Evolutionary conservation across 2,113 vertebrate genomes (phyloP).

Genomic region (Syngnathus floridae): DNA sequence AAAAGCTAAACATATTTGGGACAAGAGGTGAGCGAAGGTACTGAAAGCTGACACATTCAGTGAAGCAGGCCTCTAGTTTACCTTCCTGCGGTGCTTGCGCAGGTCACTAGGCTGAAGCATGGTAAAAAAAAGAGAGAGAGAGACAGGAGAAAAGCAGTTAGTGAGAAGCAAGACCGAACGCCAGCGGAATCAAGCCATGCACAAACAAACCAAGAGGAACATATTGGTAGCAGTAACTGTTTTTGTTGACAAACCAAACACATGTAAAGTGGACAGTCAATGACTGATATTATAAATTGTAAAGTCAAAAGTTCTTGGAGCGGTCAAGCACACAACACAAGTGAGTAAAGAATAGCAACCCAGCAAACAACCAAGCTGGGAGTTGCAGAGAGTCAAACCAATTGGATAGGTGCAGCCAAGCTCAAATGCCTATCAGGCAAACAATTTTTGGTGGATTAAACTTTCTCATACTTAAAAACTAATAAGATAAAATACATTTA

Average conservation of each 20-base stretch:
- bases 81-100: slow-evolving; percentile 98
- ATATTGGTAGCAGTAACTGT: background rate
- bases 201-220: slow-evolving; percentile 10
- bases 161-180: slow-evolving; percentile 32
- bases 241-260: slow-evolving; percentile 1
- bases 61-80: slow-evolving; percentile 64
- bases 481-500: background rate
- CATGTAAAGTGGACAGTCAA: background rate
- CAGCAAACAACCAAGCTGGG: slow-evolving; percentile 19
- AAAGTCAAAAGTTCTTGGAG: background rate
- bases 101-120: slow-evolving; percentile 97
- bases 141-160: slow-evolving; percentile 57
- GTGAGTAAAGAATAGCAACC: slow-evolving; percentile 11
- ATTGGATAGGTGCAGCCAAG: slow-evolving; percentile 35
- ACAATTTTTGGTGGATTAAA: background rate
- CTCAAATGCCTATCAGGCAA: background rate
- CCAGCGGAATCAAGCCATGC: slow-evolving; percentile 35
- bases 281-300: too few species aligned
- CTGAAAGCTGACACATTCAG: background rate
- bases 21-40: background rate
- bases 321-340: background rate
- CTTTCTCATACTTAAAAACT: background rate
- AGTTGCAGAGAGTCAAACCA: slow-evolving; percentile 4
- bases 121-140: slow-evolving; percentile 49
- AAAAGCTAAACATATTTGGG: background rate